Base-by-base conservation (phyloP, 2,888 invertebrate species). In the Omphaloscelis lunosa region DNA sequence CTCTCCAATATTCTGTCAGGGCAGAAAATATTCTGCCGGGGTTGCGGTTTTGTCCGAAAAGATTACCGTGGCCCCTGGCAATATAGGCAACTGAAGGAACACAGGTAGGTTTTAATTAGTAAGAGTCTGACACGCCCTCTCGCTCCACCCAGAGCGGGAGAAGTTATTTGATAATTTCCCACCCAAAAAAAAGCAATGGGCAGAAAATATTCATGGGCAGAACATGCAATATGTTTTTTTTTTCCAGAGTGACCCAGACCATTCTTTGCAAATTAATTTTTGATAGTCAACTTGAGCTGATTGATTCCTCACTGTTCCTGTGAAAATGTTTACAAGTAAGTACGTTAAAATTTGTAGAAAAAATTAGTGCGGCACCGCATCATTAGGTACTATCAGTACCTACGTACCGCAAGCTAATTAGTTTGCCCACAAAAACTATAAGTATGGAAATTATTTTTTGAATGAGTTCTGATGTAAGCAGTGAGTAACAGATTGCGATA, bases 21-120 rank as follows among this genome's bases (percentile, higher is more conserved):
- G 66, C n/a, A 84, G 63, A 27, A 66, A 84, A 69, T 82, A 84
- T 69, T 84, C 79, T n/a, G n/a, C n/a, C n/a, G n/a, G n/a, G n/a
- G n/a, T n/a, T n/a, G n/a, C n/a, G n/a, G n/a, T n/a, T n/a, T n/a
- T n/a, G n/a, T n/a, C n/a, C n/a, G n/a, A n/a, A n/a, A n/a, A n/a
- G n/a, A n/a, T n/a, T n/a, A n/a, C n/a, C n/a, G n/a, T n/a, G n/a
- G n/a, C n/a, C n/a, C n/a, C n/a, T n/a, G n/a, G n/a, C n/a, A n/a
- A n/a, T n/a, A n/a, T n/a, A n/a, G n/a, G n/a, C n/a, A n/a, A n/a
- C n/a, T n/a, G n/a, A n/a, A n/a, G n/a, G n/a, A n/a, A n/a, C n/a
- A n/a, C n/a, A n/a, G n/a, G n/a, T n/a, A n/a, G n/a, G n/a, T n/a
- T n/a, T n/a, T n/a, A n/a, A n/a, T n/a, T n/a, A n/a, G n/a, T n/a